Evolutionary conservation across 2,797 vertebrate genomes (phyloP).

Genomic region (Myotis vivesi): DNA sequence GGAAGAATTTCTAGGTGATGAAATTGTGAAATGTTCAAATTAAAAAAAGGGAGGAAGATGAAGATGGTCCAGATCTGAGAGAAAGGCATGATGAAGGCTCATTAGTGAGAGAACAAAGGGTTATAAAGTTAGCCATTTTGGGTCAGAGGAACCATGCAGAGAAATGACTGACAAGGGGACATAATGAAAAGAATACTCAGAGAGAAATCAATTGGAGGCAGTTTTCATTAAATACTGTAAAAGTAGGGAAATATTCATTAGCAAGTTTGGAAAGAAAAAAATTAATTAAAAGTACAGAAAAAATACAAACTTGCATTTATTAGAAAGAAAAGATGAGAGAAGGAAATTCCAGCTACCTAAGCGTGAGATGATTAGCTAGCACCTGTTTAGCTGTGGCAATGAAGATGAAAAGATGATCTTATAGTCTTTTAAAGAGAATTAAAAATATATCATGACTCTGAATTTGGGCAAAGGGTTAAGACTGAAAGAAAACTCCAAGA

Average conservation of each 20-base stretch:
- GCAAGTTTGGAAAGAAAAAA: constrained; percentile 25
- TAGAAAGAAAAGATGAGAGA: constrained; percentile 45
- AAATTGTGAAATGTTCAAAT: constrained; percentile 74
- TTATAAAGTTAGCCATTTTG: constrained; percentile 31
- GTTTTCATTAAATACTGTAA: neutral
- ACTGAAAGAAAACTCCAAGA: constrained; percentile 47
- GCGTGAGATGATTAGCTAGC: constrained; percentile 42
- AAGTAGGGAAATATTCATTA: constrained; percentile 16
- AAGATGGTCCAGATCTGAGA: constrained; percentile 59
- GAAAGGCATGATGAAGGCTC: constrained; percentile 36
- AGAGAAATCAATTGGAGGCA: neutral
- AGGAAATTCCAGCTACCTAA: constrained; percentile 51
- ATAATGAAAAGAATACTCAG: constrained; percentile 10
- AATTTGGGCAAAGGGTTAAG: constrained; percentile 53
- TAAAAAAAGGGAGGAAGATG: constrained; percentile 62
- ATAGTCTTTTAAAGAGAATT: constrained; percentile 51
- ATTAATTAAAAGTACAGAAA: constrained; percentile 6
- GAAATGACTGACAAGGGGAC: constrained; percentile 20
- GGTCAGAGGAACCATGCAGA: constrained; percentile 58
- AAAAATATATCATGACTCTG: constrained; percentile 55
- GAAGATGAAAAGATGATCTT: constrained; percentile 39
- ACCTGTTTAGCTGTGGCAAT: constrained; percentile 52
- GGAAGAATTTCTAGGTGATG: constrained; percentile 66
- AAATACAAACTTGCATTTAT: constrained; percentile 51
- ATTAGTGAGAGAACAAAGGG: constrained; percentile 30